phyloP scores from a whole-genome alignment of 2,888 invertebrate genomes.

The Ryuthela nishihirai region DNA sequence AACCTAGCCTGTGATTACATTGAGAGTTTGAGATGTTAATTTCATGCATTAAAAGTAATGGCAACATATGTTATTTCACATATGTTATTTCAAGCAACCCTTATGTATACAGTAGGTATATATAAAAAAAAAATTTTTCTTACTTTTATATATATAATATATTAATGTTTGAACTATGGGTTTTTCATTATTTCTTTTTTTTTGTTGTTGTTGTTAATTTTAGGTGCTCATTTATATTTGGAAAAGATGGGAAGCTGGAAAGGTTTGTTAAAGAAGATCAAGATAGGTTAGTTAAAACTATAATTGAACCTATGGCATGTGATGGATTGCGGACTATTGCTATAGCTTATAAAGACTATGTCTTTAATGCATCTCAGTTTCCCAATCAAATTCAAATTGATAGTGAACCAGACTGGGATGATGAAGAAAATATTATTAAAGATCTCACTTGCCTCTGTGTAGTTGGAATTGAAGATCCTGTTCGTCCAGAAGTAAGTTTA shows the following conservation, averaged over 20 bases:
- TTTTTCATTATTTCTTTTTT: not conserved
- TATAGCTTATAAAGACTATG: slow-evolving; percentile 90
- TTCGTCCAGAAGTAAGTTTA: slow-evolving; percentile 84
- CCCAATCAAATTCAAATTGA: slow-evolving; percentile 57
- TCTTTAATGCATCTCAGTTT: slow-evolving; percentile 55
- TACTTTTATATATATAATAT: not conserved
- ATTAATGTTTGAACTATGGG: not conserved
- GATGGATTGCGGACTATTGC: slow-evolving; percentile 94
- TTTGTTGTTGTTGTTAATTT: not conserved
- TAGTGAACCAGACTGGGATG: slow-evolving; percentile 94
- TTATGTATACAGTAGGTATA: too few relatives aligned
- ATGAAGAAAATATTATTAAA: slow-evolving; percentile 86
- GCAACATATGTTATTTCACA: not conserved
- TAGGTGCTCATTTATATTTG: slow-evolving; percentile 94
- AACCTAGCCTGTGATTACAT: too few relatives aligned
- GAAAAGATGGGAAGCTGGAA: slow-evolving; percentile 84
- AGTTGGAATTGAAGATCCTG: slow-evolving; percentile 98
- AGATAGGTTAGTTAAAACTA: slow-evolving; percentile 81
- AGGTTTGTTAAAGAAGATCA: slow-evolving; percentile 91
- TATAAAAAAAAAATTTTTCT: not conserved
- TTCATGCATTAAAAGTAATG: not conserved
- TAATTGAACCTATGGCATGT: slow-evolving; percentile 97
- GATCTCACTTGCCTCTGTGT: slow-evolving; percentile 94
- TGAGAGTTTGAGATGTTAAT: too few relatives aligned
- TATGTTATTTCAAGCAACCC: too few relatives aligned